Evolutionary conservation across 37 sponge, comb jelly and placozoan species (phyloP).

Genomic region (Amphimedon queenslandica): DNA sequence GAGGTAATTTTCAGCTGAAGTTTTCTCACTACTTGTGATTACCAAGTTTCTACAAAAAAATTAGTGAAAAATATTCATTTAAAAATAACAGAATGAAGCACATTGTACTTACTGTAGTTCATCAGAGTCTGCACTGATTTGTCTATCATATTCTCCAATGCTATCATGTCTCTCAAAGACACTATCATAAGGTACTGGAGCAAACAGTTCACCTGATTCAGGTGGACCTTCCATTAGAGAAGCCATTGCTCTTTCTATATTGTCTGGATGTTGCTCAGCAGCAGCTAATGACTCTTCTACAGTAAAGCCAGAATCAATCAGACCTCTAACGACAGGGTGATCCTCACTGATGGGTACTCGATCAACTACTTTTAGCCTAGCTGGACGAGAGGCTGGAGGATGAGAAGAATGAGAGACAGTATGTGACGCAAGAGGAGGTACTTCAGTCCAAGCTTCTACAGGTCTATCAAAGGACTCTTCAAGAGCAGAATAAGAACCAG

Average conservation of each 20-base stretch:
- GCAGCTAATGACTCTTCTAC: conserved; percentile 25
- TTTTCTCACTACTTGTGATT: background rate
- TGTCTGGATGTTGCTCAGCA: conserved; percentile 2
- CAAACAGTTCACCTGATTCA: background rate
- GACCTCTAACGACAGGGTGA: conserved; percentile 21
- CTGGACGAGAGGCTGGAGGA: too few relatives aligned
- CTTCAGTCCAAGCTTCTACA: background rate
- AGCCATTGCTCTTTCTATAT: background rate
- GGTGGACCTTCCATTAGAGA: too few relatives aligned
- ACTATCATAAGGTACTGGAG: too few relatives aligned
- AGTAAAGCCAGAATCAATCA: conserved; percentile 12
- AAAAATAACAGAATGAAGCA: too few relatives aligned
- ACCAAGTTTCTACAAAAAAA: too few relatives aligned
- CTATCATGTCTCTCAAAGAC: too few relatives aligned
- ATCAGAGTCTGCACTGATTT: background rate
- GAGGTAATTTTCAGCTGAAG: conserved; percentile 4
- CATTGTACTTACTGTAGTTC: too few relatives aligned
- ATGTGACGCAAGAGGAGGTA: too few relatives aligned
- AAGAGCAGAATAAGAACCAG: too few relatives aligned
- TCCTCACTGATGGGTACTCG: conserved; percentile 5
- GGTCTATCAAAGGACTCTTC: background rate
- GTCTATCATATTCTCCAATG: background rate
- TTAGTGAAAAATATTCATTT: background rate
- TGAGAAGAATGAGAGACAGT: too few relatives aligned
- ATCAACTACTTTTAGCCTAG: background rate